These are phyloP conservation scores for Prionailurus bengalensis DNA, from an alignment of 2,113 vertebrate genomes.

Conservation along the genomic window DNA sequence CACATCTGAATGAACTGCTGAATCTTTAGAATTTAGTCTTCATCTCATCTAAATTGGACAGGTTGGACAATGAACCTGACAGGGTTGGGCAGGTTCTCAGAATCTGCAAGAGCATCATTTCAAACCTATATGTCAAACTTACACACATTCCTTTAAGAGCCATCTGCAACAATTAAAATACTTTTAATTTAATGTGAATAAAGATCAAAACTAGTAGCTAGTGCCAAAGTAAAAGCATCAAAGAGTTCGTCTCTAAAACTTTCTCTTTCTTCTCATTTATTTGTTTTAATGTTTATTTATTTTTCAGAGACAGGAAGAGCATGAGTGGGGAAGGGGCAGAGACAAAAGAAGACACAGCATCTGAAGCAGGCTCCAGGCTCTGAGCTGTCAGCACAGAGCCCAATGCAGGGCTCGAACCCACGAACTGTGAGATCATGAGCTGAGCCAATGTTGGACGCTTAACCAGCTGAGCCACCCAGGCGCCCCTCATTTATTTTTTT, in stretches of 20 bases:
- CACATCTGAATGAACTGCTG: neutral
- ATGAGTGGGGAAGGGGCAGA: too few relatives aligned
- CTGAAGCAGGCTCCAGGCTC: too few relatives aligned
- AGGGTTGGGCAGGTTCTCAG: neutral
- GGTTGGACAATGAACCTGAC: too few relatives aligned
- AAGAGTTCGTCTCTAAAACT: neutral
- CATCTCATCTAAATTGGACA: neutral
- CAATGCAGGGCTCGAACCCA: too few relatives aligned
- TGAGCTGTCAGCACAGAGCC: too few relatives aligned
- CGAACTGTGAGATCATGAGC: too few relatives aligned
- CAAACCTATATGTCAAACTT: slow-evolving; percentile 40
- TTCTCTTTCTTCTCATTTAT: neutral
- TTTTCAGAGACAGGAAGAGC: too few relatives aligned
- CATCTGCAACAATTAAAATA: slow-evolving; percentile 67
- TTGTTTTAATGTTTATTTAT: too few relatives aligned
- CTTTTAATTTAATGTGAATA: slow-evolving; percentile 37
- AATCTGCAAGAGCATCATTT: neutral
- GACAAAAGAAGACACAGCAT: too few relatives aligned
- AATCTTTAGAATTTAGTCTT: neutral
- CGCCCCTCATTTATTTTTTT: slow-evolving; percentile 21
- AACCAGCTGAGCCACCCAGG: too few relatives aligned
- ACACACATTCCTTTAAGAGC: slow-evolving; percentile 30
- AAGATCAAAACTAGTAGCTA: slow-evolving; percentile 61
- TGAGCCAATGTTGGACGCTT: too few relatives aligned
- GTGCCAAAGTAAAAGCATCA: slow-evolving; percentile 51